Evolutionary conservation across 2,113 vertebrate species (phyloP).

Genomic region (Phrynosoma blainvillii): DNA sequence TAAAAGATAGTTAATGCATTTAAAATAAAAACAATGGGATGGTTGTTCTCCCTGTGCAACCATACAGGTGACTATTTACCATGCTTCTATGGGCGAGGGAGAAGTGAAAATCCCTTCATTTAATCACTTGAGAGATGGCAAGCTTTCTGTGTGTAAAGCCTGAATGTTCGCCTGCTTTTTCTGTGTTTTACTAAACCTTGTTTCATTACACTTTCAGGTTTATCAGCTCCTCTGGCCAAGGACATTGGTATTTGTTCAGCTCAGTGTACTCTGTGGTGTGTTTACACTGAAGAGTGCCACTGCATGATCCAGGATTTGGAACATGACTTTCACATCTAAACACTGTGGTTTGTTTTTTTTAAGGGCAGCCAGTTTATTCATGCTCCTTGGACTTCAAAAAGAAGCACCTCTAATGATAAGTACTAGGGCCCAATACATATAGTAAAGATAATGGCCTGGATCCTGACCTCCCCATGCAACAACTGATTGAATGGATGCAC

Average conservation of each 20-base stretch:
- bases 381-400: background rate
- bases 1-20: background rate
- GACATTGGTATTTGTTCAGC: constrained; percentile 19
- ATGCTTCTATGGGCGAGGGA: background rate
- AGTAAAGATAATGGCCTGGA: too few species aligned
- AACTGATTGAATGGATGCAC: too few species aligned
- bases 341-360: background rate
- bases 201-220: background rate
- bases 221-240: background rate
- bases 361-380: constrained; percentile 1
- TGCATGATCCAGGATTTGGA: background rate
- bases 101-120: background rate
- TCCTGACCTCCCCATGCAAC: too few species aligned
- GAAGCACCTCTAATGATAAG: background rate
- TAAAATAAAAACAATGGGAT: background rate
- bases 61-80: background rate
- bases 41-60: rapidly evolving
- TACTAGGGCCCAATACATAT: too few species aligned
- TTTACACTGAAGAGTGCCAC: background rate
- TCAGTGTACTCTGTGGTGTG: background rate
- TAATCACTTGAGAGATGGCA: background rate
- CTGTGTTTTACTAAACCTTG: background rate
- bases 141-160: background rate
- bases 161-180: background rate
- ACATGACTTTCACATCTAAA: background rate